Evolutionary conservation across 2,888 invertebrate species (phyloP).

Genomic region (Galerucella nymphaeae): DNA sequence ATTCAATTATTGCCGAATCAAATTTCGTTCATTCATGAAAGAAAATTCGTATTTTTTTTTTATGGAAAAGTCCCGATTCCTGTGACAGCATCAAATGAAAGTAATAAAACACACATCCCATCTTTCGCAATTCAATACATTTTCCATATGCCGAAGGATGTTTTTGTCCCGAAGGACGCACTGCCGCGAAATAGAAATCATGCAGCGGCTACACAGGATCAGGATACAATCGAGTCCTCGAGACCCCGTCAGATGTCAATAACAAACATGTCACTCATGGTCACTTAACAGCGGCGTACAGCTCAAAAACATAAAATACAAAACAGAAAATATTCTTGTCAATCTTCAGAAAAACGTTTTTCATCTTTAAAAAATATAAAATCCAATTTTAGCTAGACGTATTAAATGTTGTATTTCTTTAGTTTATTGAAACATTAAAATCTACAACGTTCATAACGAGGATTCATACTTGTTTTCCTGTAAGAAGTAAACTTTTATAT

Average conservation of each 20-base stretch:
- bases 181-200: constrained; percentile 57
- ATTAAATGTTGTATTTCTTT: no score
- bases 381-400: no score
- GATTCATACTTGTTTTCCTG: no score
- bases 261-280: constrained; percentile 53
- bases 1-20: constrained; percentile 24
- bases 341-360: no score
- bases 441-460: no score
- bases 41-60: constrained; percentile 31
- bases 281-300: constrained; percentile 29
- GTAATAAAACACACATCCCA: constrained; percentile 35
- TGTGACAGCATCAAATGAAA: constrained; percentile 32
- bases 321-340: no score
- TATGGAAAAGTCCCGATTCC: constrained; percentile 24
- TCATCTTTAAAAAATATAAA: no score
- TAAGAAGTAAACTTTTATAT: no score
- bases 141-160: constrained; percentile 33
- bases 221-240: constrained; percentile 44
- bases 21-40: constrained; percentile 29
- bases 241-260: constrained; percentile 56
- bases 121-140: constrained; percentile 38
- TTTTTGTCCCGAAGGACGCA: constrained; percentile 50
- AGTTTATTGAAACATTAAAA: no score
- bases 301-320: not conserved
- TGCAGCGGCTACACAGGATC: constrained; percentile 46